These are phyloP conservation scores for Drosophila bocki DNA, from an alignment of 1,140 invertebrate genomes.

Conservation along the genomic window DNA sequence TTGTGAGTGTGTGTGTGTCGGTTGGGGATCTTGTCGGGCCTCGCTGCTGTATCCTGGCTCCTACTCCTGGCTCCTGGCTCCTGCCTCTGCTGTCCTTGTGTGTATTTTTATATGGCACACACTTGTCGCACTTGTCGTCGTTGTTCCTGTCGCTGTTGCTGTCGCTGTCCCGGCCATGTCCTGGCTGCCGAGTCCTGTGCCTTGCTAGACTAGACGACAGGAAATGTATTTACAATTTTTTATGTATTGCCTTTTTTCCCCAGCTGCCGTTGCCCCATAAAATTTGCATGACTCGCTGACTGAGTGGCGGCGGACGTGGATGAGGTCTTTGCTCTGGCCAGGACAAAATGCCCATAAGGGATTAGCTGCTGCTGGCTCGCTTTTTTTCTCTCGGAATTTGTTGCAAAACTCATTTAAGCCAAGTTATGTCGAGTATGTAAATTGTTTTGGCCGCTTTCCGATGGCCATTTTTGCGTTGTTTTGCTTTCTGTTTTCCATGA, in stretches of 20 bases:
- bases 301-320: conserved; percentile 25
- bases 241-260: conserved; percentile 71
- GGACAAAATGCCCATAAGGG: conserved; percentile 84
- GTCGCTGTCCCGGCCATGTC: conserved; percentile 56
- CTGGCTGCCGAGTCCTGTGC: conserved; percentile 19
- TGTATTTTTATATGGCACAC: conserved; percentile 56
- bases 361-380: conserved; percentile 67
- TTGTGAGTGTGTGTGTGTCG: background rate
- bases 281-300: conserved; percentile 73
- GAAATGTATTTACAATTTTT: conserved; percentile 84
- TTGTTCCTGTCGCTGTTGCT: conserved; percentile 24
- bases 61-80: background rate
- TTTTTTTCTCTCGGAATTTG: conserved; percentile 66
- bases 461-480: conserved; percentile 1
- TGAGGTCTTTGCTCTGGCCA: conserved; percentile 22
- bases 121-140: conserved; percentile 79
- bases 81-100: conserved; percentile 6
- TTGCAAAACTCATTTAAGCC: conserved; percentile 84
- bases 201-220: conserved; percentile 76
- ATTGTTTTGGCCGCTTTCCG: conserved; percentile 68
- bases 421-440: conserved; percentile 83
- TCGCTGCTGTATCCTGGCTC: background rate
- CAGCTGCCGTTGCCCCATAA: conserved; percentile 35
- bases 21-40: conserved; percentile 6
- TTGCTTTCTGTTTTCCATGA: conserved; percentile 60